Percentiles rank a stretch among this genome's conserved stretches.
These are phyloP conservation scores for Apodemus speciosus DNA, from an alignment of 2,113 vertebrate genomes.

Conservation along the genomic window DNA sequence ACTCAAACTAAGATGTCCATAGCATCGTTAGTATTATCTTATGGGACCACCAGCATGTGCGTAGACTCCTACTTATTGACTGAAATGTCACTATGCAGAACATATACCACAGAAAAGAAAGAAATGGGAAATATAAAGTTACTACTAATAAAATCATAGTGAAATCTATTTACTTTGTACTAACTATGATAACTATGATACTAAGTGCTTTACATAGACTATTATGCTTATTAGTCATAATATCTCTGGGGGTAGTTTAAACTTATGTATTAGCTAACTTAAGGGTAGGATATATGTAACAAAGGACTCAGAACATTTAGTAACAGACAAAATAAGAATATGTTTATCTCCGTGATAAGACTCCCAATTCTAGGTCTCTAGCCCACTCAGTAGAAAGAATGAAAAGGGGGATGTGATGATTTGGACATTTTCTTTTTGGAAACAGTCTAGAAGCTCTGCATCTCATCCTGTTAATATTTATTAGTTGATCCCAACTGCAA, in stretches of 20 bases:
- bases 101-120: not conserved
- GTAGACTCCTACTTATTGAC: not conserved
- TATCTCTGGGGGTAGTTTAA: not conserved
- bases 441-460: not conserved
- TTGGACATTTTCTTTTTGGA: not conserved
- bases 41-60: not conserved
- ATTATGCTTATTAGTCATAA: constrained; percentile 17
- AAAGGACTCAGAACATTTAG: not conserved
- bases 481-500: not conserved
- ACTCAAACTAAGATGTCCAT: not conserved
- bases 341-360: not conserved
- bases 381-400: not conserved
- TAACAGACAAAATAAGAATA: constrained; percentile 18
- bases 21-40: not conserved
- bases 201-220: not conserved
- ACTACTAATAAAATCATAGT: not conserved
- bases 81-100: not conserved
- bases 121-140: not conserved
- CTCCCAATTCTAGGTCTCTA: not conserved
- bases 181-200: not conserved
- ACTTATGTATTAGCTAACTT: constrained; percentile 27
- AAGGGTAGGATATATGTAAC: not conserved
- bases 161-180: not conserved
- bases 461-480: not conserved
- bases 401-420: not conserved